Evolutionary conservation across 2,888 invertebrate genomes (phyloP), one percentile per base, ranked within the genome.

Genomic region (Globia sparganii): DNA sequence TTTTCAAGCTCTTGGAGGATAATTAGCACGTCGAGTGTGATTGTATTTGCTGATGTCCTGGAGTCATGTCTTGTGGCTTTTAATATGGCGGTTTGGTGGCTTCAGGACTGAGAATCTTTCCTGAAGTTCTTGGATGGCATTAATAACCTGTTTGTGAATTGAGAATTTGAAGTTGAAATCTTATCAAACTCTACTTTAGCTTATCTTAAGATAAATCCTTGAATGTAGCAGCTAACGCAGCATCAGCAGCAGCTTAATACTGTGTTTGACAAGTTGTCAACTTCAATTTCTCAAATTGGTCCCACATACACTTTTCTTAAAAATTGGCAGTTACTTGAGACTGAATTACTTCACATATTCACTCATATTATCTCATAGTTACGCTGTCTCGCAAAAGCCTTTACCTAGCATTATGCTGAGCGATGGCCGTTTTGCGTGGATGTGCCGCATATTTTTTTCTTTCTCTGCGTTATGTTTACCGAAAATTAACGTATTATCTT

Each of bases 1-100:
- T 81, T 84, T 28, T 31, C 9, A 64, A 21, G n/a, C 56, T 56
- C 40, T 79, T 59, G 46, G 25, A 34, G 67, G 31, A 61, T 65
- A 82, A 82, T 82, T 84, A 75, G 74, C 67, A 61, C 59, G 68
- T 37, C 46, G 61, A n/a, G 46, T 61, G 75, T 68, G 34, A 70
- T 83, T 71, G 46, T 62, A 43, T 83, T 79, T 73, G 69, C 34
- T 67, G 49, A 68, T 64, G 61, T 31, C 53, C 62, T 4, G 9
- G 25, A 25, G 34, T n/a, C 37, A 31, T 43, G 53, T 25, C 46
- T 34, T 70, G 65, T 40, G 69, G 58, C 25, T 61, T 59, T 65
- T 15, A 4, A n/a, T n/a, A 43, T 34, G 3, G 4, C 43, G 53
- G 25, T 79, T 78, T 21, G 18, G 53, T 37, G 46, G n/a, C 2